These are phyloP conservation scores for Pithys albifrons DNA, from an alignment of 2,113 vertebrate species.

Conservation along the genomic window DNA sequence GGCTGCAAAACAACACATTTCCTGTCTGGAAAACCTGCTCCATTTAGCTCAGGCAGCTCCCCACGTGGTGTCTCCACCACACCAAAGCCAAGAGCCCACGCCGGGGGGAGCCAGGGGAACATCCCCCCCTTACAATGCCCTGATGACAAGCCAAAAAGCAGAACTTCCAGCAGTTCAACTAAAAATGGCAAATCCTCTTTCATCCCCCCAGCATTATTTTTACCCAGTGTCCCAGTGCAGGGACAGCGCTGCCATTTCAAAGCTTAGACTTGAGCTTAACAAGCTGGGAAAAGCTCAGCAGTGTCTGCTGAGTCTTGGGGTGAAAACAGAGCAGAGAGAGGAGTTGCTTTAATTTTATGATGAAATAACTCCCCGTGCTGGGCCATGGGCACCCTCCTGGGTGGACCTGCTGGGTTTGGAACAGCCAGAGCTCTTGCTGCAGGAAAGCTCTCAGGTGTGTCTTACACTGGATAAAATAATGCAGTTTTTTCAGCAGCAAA, in stretches of 20 bases:
- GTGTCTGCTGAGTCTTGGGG: neutral
- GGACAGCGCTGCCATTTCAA: conserved; percentile 12
- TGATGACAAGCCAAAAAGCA: neutral
- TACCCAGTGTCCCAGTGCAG: neutral
- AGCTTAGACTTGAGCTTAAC: conserved; percentile 9
- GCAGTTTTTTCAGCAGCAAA: neutral
- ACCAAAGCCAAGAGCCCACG: neutral
- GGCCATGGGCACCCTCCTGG: neutral
- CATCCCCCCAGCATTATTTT: neutral
- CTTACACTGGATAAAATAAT: neutral
- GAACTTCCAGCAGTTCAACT: conserved; percentile 14
- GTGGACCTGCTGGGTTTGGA: neutral
- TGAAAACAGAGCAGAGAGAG: neutral
- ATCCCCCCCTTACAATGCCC: neutral
- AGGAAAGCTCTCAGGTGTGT: neutral
- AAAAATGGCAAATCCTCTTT: conserved; percentile 19
- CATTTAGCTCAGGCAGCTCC: neutral
- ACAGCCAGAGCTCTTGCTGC: neutral
- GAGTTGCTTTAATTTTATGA: neutral
- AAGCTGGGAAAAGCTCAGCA: neutral
- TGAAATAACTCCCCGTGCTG: neutral
- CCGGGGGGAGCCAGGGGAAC: neutral
- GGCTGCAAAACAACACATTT: neutral
- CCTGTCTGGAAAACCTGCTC: neutral
- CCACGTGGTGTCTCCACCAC: neutral